phyloP scores from a whole-genome alignment of 2,797 vertebrate genomes.

The Mus spretus region DNA sequence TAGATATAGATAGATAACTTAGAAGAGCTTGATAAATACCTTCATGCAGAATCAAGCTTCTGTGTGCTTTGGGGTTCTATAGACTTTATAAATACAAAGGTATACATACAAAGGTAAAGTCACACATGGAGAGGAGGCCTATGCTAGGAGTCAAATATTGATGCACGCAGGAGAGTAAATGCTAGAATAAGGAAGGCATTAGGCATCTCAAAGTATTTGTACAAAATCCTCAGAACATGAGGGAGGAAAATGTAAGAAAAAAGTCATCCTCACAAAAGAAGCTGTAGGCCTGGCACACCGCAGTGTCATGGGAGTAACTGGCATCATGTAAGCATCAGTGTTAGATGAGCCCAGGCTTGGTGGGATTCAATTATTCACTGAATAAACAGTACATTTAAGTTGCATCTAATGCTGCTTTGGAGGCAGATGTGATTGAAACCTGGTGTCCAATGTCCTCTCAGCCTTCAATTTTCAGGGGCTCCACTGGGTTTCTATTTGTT shows the following conservation, averaged over 20 bases:
- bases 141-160: not conserved
- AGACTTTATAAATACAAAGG: not conserved
- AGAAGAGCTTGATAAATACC: not conserved
- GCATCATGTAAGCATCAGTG: not conserved
- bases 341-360: not conserved
- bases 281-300: not conserved
- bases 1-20: no score
- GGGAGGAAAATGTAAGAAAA: not conserved
- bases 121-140: not conserved
- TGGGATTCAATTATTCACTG: not conserved
- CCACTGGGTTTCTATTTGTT: not conserved
- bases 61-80: not conserved
- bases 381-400: not conserved
- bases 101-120: not conserved
- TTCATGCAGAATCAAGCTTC: not conserved
- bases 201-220: not conserved
- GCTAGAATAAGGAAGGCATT: not conserved
- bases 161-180: not conserved
- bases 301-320: not conserved
- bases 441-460: no score
- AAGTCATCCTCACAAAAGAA: rapidly evolving
- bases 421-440: not conserved
- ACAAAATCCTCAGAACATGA: not conserved
- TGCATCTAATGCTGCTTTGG: not conserved
- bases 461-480: not conserved